Base-by-base conservation (phyloP, 2,888 invertebrate species). In the Artemia sinica region DNA sequence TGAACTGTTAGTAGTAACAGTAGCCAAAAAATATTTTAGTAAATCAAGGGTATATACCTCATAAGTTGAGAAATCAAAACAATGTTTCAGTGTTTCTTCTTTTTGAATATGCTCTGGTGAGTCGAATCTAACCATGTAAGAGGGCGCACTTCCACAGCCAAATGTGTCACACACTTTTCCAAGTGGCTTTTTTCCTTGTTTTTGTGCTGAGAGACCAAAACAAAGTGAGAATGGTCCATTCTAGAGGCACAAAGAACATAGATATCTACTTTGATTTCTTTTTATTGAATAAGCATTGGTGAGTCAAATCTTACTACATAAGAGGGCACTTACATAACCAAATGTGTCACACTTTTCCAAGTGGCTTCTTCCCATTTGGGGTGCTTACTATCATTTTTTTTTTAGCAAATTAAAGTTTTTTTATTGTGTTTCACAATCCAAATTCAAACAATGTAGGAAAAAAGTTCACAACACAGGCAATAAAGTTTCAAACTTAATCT, bases 251-350 rank as follows among this genome's bases (percentile, higher is more conserved):
- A 89, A 79, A 83, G 94, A 7, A 95, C 89, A 10, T 82, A 81
- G 77, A 84, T 82, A 67, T 88, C 91, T 67, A 84, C 77, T 73
- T 80, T 76, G 3, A 90, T 82, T 67, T 84, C 84, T 71, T 83
- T 83, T 65, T 84, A 82, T 66, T 81, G 77, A 68, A 91, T 88
- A 75, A 94, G 89, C 68, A 87, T 83, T 12, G 78, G 77, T 0
- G 84, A 85, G 79, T 93, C 94, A 78, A 95, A 95, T 5, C 94
- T 82, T n/a, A 96, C 84, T 73, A 89, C 87, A 78, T 96, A 96
- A 73, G 88, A 82, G 0, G 96, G 95, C 74, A 0, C 82, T 81
- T 0, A 95, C 89, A 67, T 86, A 88, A 13, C 96, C 95, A 76
- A 95, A n/a, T 90, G 80, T 96, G 95, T 78, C 90, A 92, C 67